Evolutionary conservation across 2,797 vertebrate species (phyloP).

Genomic region (Siniperca obscura): DNA sequence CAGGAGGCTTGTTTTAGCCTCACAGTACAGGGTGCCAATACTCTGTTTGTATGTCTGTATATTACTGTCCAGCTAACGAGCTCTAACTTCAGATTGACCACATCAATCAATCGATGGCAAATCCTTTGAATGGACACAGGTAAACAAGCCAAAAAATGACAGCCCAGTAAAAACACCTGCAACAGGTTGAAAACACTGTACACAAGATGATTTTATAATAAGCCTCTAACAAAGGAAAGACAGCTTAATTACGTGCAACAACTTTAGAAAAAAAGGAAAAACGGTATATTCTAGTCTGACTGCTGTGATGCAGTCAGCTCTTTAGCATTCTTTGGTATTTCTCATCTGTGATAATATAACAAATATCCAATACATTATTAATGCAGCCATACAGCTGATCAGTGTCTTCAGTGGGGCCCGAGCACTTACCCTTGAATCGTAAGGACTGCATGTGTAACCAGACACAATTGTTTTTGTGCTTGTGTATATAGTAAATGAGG

Average conservation of each 20-base stretch:
- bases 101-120: background rate
- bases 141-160: background rate
- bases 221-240: background rate
- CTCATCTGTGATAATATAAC: background rate
- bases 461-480: constrained; percentile 29
- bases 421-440: constrained; percentile 2
- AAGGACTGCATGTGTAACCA: constrained; percentile 31
- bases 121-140: background rate
- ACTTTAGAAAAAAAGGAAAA: background rate
- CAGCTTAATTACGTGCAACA: background rate
- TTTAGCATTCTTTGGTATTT: background rate
- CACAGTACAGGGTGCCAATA: background rate
- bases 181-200: constrained; percentile 11
- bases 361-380: background rate
- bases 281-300: too few relatives aligned
- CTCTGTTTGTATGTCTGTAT: background rate
- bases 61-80: background rate
- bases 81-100: background rate
- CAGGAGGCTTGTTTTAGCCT: background rate
- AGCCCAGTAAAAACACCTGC: background rate
- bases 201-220: background rate
- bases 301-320: background rate
- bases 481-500: constrained; percentile 24
- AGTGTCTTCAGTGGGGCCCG: background rate
- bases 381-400: background rate